Evolutionary conservation across 2,113 vertebrate genomes (phyloP), one percentile per base, ranked within the genome.

Genomic region (Fukomys damarensis): DNA sequence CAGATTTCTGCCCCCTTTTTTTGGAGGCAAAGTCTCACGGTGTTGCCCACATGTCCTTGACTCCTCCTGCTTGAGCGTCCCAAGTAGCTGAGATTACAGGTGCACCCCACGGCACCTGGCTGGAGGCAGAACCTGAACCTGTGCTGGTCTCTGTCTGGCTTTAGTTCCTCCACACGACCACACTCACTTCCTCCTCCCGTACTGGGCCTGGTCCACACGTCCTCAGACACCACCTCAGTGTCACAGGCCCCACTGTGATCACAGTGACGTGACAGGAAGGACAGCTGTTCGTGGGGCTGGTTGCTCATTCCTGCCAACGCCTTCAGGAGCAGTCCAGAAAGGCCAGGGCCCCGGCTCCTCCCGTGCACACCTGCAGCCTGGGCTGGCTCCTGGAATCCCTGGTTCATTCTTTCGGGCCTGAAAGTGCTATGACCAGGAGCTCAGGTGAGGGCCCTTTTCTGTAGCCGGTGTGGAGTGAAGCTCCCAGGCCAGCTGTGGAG

Each of bases 391-490:
- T 28, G 17, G 19, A n/a, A 10, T 2, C 66, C 81, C 66, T 10
- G 49, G 72, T 3, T 14, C 22, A 3, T 43, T 66, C 41, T 80
- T 43, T 26, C 5, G 10, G 54, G 17, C 22, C 16, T 12, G 20
- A 72, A 65, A 59, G 79, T 79, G n/a, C 90, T 52, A n/a, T 35
- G 17, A 6, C 41, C n/a, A n/a, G 85, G 41, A 43, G 74, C 58
- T 80, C 20, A 52, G 72, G 26, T 11, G 58, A 30, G 41, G 35
- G 19, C 41, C 20, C 56, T 56, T 38, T 43, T 49, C 49, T n/a
- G 2, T 61, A 13, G 1, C 3, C 2, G 20, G 7, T 66, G 30
- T 19, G 22, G 17, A 28, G 20, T 35, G 14, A 58, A 26, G 2
- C 58, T 35, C 65, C 43, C 65, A n/a, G 65, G 65, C 65, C 10